Evolutionary conservation across 2,797 vertebrate species (phyloP).

Genomic region (Phylloscopus collybita): DNA sequence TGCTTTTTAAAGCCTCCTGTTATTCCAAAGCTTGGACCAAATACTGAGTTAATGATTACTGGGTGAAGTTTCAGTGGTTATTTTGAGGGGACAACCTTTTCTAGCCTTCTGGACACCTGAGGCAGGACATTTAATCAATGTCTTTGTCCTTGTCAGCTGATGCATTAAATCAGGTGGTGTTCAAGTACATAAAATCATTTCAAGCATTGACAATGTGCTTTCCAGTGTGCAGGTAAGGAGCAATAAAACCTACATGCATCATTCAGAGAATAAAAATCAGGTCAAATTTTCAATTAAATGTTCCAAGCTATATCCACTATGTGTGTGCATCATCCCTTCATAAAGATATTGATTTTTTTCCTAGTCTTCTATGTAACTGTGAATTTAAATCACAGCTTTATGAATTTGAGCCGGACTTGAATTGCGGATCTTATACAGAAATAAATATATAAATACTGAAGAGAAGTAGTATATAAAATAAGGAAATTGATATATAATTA

Average conservation of each 20-base stretch:
- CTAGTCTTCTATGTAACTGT: background rate
- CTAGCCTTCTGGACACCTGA: conserved; percentile 45
- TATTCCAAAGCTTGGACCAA: conserved; percentile 21
- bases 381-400: background rate
- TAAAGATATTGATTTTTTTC: background rate
- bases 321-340: background rate
- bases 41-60: conserved; percentile 62
- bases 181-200: conserved; percentile 55
- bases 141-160: conserved; percentile 60
- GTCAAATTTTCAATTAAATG: background rate
- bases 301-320: background rate
- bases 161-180: conserved; percentile 53
- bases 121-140: conserved; percentile 54
- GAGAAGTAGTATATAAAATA: background rate
- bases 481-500: background rate
- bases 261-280: background rate
- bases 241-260: background rate
- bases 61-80: conserved; percentile 31
- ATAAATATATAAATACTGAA: background rate
- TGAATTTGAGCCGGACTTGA: background rate
- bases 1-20: background rate
- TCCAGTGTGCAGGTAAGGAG: background rate
- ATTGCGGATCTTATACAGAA: background rate
- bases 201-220: background rate
- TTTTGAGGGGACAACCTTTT: conserved; percentile 45